Percentiles rank a stretch among this genome's conserved stretches.
phyloP scores from a whole-genome alignment of 2,888 invertebrate species.

The Sylvicola fuscatus region DNA sequence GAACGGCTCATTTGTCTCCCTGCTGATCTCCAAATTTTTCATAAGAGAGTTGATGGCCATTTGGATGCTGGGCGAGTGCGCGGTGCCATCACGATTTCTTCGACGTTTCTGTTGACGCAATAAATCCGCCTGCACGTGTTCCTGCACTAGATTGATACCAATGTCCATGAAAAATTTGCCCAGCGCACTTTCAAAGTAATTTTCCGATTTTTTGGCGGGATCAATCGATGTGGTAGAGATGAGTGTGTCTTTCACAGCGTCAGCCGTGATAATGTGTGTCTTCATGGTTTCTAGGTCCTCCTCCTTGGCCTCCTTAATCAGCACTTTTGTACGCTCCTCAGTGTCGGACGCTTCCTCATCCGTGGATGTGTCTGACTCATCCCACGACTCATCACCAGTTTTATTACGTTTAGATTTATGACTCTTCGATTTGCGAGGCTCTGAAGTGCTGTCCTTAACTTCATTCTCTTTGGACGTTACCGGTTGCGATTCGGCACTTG shows the following conservation, averaged over 20 bases:
- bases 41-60: conserved; percentile 62
- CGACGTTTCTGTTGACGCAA: conserved; percentile 72
- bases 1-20: conserved; percentile 67
- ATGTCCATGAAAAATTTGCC: conserved; percentile 85
- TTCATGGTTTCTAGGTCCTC: conserved; percentile 32
- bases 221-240: conserved; percentile 2
- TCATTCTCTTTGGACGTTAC: background rate
- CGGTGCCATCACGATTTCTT: conserved; percentile 47
- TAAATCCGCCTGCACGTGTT: conserved; percentile 83
- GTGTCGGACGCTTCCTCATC: conserved; percentile 28
- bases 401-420: conserved; percentile 9
- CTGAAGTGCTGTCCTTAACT: conserved; percentile 10
- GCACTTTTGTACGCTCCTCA: conserved; percentile 26
- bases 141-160: conserved; percentile 76
- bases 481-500: background rate
- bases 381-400: conserved; percentile 37
- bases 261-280: conserved; percentile 21
- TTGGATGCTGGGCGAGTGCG: conserved; percentile 34
- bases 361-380: conserved; percentile 28
- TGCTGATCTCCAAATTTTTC: conserved; percentile 68
- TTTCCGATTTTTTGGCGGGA: conserved; percentile 29
- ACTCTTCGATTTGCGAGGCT: conserved; percentile 10
- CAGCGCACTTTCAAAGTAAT: conserved; percentile 68
- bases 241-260: conserved; percentile 1
- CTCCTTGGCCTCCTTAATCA: conserved; percentile 31